Conservation (phyloP, 1,140 invertebrate genomes). For the Reticulitermes speratus region DNA sequence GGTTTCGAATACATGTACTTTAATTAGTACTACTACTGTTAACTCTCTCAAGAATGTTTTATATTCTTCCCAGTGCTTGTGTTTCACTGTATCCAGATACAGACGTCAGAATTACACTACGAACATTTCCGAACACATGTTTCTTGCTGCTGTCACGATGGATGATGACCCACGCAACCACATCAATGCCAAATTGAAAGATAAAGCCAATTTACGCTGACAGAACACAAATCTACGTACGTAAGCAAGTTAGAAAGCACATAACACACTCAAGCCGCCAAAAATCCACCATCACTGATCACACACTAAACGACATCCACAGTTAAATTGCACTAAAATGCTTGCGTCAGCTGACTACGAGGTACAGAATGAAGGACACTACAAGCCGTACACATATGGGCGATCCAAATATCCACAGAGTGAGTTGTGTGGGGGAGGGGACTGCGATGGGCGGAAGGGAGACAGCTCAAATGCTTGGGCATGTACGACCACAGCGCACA, state of each 20-base stretch:
- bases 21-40: no score
- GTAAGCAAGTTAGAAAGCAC: no score
- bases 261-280: not conserved
- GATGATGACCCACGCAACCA: no score
- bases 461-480: not conserved
- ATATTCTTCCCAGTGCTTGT: no score
- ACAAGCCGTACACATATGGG: not conserved
- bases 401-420: not conserved
- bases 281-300: not conserved
- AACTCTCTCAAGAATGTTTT: no score
- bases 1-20: not conserved
- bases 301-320: not conserved
- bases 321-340: not conserved
- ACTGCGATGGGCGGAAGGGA: not conserved
- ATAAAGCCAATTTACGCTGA: no score
- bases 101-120: no score
- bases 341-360: not conserved
- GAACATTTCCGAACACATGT: no score
- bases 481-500: not conserved
- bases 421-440: not conserved
- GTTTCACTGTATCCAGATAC: no score
- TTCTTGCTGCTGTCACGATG: no score
- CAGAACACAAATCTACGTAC: no score
- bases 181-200: no score
- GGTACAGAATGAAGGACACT: not conserved